Base-by-base conservation (phyloP, 2,888 invertebrate species). In the Cinara cedri region DNA sequence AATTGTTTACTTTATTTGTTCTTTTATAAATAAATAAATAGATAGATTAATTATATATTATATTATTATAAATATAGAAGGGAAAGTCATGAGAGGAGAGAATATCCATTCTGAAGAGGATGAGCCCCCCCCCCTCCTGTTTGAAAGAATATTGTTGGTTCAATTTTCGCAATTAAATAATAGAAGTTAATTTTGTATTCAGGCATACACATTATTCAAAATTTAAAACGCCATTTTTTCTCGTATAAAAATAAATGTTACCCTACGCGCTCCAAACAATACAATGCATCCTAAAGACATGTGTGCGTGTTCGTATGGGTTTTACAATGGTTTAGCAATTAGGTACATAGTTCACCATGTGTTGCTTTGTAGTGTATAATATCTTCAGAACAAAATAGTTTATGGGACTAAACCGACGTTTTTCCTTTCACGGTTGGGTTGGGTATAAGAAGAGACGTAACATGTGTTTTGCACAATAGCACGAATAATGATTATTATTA, bases 241-340 rank as follows among this genome's bases (percentile, higher is more conserved):
- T 19, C 51, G 10, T 54, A n/a, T 11, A 44, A 16, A 55, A 42
- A 55, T 0, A 70, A 26, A 34, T 68, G n/a, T 19, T 19, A 3
- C 26, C 16, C n/a, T 19, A 8, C n/a, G 3, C 26, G n/a, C 13
- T 13, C 34, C 1, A 71, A 55, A 71, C 57, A 71, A 19, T 57
- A 24, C 24, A 26, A 44, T 21, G 24, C 44, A 21, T 55, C 57
- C 21, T n/a, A 4, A 70, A 13, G 34, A 70, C 66, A 24, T 10
- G 24, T 49, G n/a, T 3, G 8, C 6, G 13, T 4, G 44, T 24
- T 46, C 46, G 3, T 49, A 72, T 72, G 19, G 19, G 13, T 26
- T 46, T 34, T 72, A 72, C 72, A 62, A 60, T 49, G 26, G 26
- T 26, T 49, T 26, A 14, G 44, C 24, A 60, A 60, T 72, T 57